A percentile compares a stretch with the other conserved stretches of the same genome.
Evolutionary conservation across 2,113 vertebrate species (phyloP).

Genomic region (Tyrannus savana): DNA sequence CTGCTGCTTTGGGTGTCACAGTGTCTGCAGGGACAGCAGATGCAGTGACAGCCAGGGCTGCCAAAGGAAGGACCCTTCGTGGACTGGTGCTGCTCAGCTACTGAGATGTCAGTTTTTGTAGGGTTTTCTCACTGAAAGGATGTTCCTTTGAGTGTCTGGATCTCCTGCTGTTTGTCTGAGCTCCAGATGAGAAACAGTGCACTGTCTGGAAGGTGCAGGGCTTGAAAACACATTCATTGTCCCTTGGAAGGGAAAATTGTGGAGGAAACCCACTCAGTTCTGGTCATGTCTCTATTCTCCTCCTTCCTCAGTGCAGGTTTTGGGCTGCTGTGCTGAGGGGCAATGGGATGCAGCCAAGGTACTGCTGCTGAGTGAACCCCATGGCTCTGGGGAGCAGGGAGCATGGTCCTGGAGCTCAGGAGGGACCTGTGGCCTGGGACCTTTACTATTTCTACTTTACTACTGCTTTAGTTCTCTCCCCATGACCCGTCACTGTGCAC

Average conservation of each 20-base stretch:
- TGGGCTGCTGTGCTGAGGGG: background rate
- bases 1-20: background rate
- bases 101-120: background rate
- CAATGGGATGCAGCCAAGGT: rapidly evolving
- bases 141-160: background rate
- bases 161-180: background rate
- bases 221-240: background rate
- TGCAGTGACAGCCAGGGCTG: background rate
- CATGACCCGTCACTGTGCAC: rapidly evolving
- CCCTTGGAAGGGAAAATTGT: background rate
- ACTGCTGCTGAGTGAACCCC: background rate
- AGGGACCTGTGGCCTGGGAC: background rate
- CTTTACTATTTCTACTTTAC: background rate
- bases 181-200: background rate
- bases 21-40: background rate
- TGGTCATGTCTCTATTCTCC: background rate
- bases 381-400: background rate
- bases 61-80: background rate
- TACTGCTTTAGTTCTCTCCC: background rate
- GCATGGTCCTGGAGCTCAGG: background rate
- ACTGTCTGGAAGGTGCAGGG: background rate
- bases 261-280: background rate
- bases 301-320: background rate
- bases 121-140: background rate
- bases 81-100: background rate